Evolutionary conservation across 2,888 invertebrate genomes (phyloP).

Genomic region (Frankliniella fusca): DNA sequence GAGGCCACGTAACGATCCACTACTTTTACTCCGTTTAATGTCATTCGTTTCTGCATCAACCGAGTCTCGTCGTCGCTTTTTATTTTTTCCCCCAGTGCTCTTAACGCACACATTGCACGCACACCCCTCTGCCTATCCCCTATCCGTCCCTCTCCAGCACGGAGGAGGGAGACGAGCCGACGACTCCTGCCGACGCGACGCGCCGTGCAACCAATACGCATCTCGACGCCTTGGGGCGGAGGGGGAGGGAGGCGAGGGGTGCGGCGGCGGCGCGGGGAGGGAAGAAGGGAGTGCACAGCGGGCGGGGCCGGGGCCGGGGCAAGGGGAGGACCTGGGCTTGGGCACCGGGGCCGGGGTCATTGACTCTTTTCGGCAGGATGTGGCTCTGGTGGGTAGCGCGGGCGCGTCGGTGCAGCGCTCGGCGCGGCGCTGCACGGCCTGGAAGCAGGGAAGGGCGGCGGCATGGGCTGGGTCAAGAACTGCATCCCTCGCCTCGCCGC

Average conservation of each 20-base stretch:
- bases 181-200: too few species aligned
- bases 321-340: too few species aligned
- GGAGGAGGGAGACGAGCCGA: not conserved
- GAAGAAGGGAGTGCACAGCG: not conserved
- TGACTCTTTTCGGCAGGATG: constrained; percentile 26
- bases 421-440: too few species aligned
- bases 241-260: not conserved
- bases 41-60: too few species aligned
- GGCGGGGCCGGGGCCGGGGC: too few species aligned
- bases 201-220: not conserved
- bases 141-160: not conserved
- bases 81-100: too few species aligned
- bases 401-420: not conserved
- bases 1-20: too few species aligned
- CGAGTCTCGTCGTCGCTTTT: too few species aligned
- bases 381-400: not conserved
- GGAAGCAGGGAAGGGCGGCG: not conserved
- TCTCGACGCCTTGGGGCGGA: not conserved
- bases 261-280: not conserved
- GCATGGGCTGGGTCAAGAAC: constrained; percentile 10
- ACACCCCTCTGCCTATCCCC: not conserved
- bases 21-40: too few species aligned
- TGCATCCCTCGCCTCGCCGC: not conserved
- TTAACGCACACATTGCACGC: not conserved
- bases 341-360: not conserved